A percentile compares a stretch with the other conserved stretches of the same genome.
Conservation (phyloP, 2,113 vertebrate species). For the Tapirus terrestris region DNA sequence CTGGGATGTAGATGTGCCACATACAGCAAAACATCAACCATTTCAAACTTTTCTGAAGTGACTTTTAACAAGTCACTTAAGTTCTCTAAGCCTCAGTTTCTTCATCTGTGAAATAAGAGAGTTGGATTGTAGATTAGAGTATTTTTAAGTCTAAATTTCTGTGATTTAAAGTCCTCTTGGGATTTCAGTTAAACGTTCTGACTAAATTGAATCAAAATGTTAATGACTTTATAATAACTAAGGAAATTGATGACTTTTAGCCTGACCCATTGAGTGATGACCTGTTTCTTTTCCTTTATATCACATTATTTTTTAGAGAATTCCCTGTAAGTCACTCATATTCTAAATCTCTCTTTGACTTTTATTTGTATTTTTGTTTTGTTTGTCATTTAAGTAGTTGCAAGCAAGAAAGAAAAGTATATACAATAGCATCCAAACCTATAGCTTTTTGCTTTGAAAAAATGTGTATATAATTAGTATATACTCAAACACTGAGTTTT, state of each 20-base stretch:
- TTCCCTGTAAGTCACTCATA: background rate
- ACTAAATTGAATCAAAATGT: background rate
- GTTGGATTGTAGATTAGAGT: background rate
- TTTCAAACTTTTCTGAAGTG: background rate
- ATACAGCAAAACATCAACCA: background rate
- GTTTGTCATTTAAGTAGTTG: background rate
- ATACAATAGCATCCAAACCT: background rate
- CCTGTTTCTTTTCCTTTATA: background rate
- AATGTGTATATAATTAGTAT: background rate
- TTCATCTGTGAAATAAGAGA: background rate
- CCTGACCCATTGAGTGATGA: background rate
- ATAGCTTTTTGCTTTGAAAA: conserved; percentile 3
- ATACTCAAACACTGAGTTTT: background rate
- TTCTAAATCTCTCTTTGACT: conserved; percentile 30
- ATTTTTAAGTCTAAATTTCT: background rate
- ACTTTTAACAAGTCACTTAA: background rate
- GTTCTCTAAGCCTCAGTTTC: background rate
- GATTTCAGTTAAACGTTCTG: background rate
- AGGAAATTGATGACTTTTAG: background rate
- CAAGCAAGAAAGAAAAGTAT: background rate
- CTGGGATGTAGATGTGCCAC: background rate
- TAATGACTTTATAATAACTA: conserved; percentile 1
- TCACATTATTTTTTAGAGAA: conserved; percentile 13
- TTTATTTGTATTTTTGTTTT: conserved; percentile 49
- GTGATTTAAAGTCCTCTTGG: background rate